phyloP scores from a whole-genome alignment of 1,140 invertebrate species.

The Camponotus pennsylvanicus region DNA sequence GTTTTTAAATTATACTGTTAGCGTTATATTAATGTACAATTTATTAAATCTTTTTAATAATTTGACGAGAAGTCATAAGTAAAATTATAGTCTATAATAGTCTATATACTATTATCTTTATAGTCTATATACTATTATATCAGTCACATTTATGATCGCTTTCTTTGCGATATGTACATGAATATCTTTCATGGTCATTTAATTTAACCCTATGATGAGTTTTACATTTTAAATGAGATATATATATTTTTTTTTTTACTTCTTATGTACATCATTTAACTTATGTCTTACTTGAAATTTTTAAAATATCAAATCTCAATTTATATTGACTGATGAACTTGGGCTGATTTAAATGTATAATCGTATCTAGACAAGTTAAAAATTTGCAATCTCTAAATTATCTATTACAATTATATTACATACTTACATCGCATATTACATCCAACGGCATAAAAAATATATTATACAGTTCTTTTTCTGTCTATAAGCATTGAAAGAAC shows the following conservation, averaged over 20 bases:
- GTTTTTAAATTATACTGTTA: neutral
- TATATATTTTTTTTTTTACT: neutral
- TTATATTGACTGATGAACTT: slow-evolving; percentile 14
- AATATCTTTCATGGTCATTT: neutral
- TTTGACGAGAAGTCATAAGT: neutral
- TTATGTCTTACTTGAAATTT: slow-evolving; percentile 2
- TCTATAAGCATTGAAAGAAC: slow-evolving; percentile 31
- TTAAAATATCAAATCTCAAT: neutral
- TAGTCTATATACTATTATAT: neutral
- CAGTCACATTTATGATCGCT: neutral
- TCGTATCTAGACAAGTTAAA: slow-evolving; percentile 21
- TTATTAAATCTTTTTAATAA: too few species aligned
- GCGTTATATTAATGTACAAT: too few species aligned
- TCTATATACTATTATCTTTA: neutral
- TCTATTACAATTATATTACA: neutral
- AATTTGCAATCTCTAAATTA: slow-evolving; percentile 8
- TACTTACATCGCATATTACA: neutral
- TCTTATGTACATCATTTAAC: neutral
- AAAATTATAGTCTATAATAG: neutral
- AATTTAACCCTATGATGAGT: neutral
- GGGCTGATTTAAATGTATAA: neutral
- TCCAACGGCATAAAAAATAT: neutral
- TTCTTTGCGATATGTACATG: neutral
- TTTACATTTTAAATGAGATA: neutral
- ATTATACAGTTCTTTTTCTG: neutral